Conservation (phyloP, 2,113 vertebrate genomes). For the Synchiropus splendidus region DNA sequence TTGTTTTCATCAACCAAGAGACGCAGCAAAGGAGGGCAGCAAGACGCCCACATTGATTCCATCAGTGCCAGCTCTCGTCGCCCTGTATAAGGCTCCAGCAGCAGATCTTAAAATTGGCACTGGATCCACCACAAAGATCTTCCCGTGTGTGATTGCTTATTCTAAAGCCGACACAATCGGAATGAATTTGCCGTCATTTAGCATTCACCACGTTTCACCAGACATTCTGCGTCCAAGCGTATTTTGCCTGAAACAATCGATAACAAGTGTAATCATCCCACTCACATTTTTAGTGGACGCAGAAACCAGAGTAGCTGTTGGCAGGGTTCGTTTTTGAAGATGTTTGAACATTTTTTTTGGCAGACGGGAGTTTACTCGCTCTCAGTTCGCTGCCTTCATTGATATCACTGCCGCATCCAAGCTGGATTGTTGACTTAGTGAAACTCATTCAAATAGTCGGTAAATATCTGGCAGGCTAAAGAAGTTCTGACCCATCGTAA, state of each 20-base stretch:
- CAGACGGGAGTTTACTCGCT: no score
- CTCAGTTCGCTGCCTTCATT: no score
- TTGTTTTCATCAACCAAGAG: constrained; percentile 23
- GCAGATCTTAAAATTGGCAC: background rate
- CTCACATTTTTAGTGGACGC: background rate
- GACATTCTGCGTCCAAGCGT: background rate
- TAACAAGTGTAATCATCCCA: background rate
- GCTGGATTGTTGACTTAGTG: no score
- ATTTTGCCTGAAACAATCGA: background rate
- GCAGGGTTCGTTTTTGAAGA: no score
- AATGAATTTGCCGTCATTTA: background rate
- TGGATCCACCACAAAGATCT: no score
- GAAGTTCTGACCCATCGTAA: no score
- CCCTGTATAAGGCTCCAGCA: background rate
- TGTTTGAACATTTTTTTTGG: no score
- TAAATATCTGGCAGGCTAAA: background rate
- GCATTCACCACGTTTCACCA: background rate
- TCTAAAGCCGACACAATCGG: no score
- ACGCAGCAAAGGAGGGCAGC: constrained; percentile 8
- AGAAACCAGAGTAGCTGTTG: background rate
- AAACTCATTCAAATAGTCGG: no score
- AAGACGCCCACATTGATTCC: background rate
- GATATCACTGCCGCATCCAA: no score
- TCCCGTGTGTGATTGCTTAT: no score
- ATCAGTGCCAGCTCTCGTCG: background rate